Evolutionary conservation across 2,888 invertebrate genomes (phyloP).

Genomic region (Drosophila quinaria): DNA sequence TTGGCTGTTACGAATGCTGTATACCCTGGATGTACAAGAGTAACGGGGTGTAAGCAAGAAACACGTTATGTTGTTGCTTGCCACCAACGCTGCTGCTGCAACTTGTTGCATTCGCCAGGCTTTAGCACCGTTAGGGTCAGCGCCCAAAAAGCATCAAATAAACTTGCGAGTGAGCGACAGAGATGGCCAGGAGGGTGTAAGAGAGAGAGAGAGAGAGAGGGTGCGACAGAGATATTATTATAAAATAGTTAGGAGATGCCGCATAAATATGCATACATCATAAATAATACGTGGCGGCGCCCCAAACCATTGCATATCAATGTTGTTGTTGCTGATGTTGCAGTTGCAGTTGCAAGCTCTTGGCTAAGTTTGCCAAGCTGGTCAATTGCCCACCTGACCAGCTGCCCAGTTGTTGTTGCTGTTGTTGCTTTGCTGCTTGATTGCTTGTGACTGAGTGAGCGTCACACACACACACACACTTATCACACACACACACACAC

Average conservation of each 20-base stretch:
- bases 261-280: constrained; percentile 79
- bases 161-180: background rate
- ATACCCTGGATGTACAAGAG: background rate
- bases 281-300: constrained; percentile 75
- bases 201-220: background rate
- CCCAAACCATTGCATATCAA: constrained; percentile 55
- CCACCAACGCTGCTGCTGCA: constrained; percentile 47
- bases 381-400: constrained; percentile 69
- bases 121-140: constrained; percentile 74
- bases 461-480: constrained; percentile 35
- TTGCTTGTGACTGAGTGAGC: constrained; percentile 56
- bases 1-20: background rate
- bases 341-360: constrained; percentile 38
- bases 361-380: constrained; percentile 28
- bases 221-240: constrained; percentile 50
- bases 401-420: constrained; percentile 28
- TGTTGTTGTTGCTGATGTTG: constrained; percentile 18
- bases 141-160: constrained; percentile 37
- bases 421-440: constrained; percentile 56
- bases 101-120: constrained; percentile 51
- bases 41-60: constrained; percentile 1
- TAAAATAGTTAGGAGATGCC: constrained; percentile 78
- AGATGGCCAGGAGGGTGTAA: too few species aligned
- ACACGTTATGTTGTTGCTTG: constrained; percentile 31
- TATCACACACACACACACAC: constrained; percentile 1